Base-by-base conservation (phyloP, 2,797 vertebrate species). In the Balearica regulorum region DNA sequence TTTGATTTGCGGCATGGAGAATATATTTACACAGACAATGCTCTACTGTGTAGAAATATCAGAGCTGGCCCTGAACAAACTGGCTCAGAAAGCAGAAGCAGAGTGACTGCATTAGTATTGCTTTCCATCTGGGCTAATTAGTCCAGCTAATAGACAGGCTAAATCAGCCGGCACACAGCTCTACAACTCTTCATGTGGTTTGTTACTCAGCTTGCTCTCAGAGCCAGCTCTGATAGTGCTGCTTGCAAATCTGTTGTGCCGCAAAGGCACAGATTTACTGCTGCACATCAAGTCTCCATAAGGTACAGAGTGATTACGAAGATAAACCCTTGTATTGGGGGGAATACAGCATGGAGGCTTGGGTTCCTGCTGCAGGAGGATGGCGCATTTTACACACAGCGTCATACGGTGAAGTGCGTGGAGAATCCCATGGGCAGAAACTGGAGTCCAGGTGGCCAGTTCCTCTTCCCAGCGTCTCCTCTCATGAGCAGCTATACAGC, bases 361-460 rank as follows among this genome's bases (percentile, higher is more conserved):
- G 33, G 17, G 33, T 26, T 64, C 22, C 79, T 77, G 73, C 83
- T 17, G 19, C 29, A 24, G 69, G 48, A 93, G 54, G 31, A 41
- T 14, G 21, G 29, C 2, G 6, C 11, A 2, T 68, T 87, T 78
- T 24, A 41, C n/a, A 19, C 8, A 26, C 55, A 57, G 37, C n/a
- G 39, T 21, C 49, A 68, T 16, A 33, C 0, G 2, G 3, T 12
- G 16, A 75, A 35, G 13, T 11, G 35, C 16, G 5, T 6, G 13
- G 21, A 72, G 68, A 86, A 72, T 28, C 21, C 33, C 41, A n/a
- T 0, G 1, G 64, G 48, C 41, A 94, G 60, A 62, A 88, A n/a
- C 13, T 14, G 12, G n/a, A 78, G 11, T 25, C 26, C 0, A 0
- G n/a, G 53, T 14, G 43, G 16, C 10, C 0, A 0, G 44, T 16